phyloP scores from a whole-genome alignment of 1,140 invertebrate genomes.

The Diprion similis region DNA sequence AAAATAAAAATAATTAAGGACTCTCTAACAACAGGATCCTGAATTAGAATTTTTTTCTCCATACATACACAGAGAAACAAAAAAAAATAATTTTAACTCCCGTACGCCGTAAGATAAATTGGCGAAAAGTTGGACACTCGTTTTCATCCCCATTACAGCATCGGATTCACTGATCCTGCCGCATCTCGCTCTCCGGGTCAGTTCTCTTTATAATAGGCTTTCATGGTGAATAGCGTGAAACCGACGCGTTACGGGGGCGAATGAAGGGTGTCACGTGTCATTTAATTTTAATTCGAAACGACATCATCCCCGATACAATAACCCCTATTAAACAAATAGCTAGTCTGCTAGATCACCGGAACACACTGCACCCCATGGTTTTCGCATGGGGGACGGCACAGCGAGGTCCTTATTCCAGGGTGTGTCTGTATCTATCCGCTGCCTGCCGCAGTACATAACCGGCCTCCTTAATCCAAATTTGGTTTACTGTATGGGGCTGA shows the following conservation, averaged over 20 bases:
- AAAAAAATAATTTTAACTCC: too few species aligned
- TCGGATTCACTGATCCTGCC: too few species aligned
- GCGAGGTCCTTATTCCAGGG: background rate
- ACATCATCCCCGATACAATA: slow-evolving; percentile 37
- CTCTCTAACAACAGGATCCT: too few species aligned
- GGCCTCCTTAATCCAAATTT: slow-evolving; percentile 51
- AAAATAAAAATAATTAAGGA: too few species aligned
- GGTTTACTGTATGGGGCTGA: slow-evolving; percentile 49
- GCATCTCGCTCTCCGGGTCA: too few species aligned
- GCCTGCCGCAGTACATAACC: slow-evolving; percentile 29
- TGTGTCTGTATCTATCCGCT: background rate
- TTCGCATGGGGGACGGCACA: background rate
- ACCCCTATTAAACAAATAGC: slow-evolving; percentile 55
- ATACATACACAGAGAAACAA: too few species aligned
- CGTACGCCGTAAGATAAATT: too few species aligned
- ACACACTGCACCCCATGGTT: background rate
- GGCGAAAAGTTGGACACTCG: too few species aligned
- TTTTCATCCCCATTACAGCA: too few species aligned
- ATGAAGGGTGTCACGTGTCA: slow-evolving; percentile 45
- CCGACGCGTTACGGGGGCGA: background rate
- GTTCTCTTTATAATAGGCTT: too few species aligned
- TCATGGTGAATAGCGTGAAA: background rate
- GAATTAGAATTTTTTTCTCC: too few species aligned
- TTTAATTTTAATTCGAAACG: slow-evolving; percentile 47
- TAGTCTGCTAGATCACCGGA: slow-evolving; percentile 17